phyloP scores from a whole-genome alignment of 2,113 vertebrate species.

The Megaleporinus macrocephalus region DNA sequence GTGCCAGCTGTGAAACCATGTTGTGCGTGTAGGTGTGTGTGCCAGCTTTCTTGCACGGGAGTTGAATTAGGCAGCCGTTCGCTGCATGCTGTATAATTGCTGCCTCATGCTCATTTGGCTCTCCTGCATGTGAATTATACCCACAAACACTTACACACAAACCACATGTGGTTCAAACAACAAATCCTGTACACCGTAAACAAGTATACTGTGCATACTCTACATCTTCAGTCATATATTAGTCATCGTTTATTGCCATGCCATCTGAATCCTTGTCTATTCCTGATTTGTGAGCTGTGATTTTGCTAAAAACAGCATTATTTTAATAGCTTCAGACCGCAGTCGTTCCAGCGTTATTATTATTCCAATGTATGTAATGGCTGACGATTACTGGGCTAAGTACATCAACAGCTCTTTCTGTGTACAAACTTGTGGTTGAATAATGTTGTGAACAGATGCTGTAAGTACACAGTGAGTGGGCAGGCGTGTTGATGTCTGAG shows the following conservation, averaged over 20 bases:
- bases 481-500: constrained; percentile 3
- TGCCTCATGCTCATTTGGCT: constrained; percentile 26
- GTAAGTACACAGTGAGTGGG: background rate
- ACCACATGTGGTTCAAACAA: background rate
- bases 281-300: background rate
- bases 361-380: too few relatives aligned
- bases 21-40: constrained; percentile 8
- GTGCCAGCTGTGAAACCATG: constrained; percentile 19
- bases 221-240: background rate
- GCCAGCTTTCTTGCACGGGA: background rate
- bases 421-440: background rate
- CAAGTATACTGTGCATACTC: background rate
- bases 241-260: background rate
- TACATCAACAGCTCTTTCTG: constrained; percentile 2
- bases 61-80: background rate
- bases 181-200: background rate
- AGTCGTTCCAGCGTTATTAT: background rate
- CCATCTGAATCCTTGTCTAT: background rate
- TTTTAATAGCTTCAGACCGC: background rate
- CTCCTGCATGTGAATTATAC: constrained; percentile 26
- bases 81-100: background rate
- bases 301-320: background rate
- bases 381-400: background rate
- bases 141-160: background rate
- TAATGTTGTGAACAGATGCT: constrained; percentile 16